Conservation (phyloP, 2,888 invertebrate genomes). For the Drosophila histrio region DNA sequence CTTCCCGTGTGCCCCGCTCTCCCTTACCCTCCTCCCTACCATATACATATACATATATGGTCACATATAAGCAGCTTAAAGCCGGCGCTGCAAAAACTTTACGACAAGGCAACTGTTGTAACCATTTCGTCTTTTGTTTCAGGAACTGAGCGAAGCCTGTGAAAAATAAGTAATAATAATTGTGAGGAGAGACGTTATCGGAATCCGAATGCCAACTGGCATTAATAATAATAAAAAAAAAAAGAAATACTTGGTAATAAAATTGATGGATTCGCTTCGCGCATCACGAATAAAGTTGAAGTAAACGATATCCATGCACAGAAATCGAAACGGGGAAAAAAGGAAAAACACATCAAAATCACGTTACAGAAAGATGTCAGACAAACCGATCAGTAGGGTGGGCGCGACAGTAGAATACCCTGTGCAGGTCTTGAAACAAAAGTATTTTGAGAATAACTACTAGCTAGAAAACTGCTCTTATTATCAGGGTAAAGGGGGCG, state of each 20-base stretch:
- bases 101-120: slow-evolving; percentile 63
- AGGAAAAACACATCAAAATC: slow-evolving; percentile 43
- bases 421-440: too few species aligned
- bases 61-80: slow-evolving; percentile 68
- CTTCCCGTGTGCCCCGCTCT: not conserved
- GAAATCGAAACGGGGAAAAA: slow-evolving; percentile 16
- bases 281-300: slow-evolving; percentile 42
- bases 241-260: slow-evolving; percentile 57
- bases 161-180: slow-evolving; percentile 46
- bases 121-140: slow-evolving; percentile 59
- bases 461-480: too few species aligned
- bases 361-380: slow-evolving; percentile 39
- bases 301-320: slow-evolving; percentile 20
- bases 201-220: slow-evolving; percentile 27
- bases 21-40: not conserved
- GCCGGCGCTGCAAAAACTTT: slow-evolving; percentile 64
- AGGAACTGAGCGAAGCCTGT: slow-evolving; percentile 38
- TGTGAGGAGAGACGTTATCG: slow-evolving; percentile 17
- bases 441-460: too few species aligned
- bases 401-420: too few species aligned
- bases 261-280: slow-evolving; percentile 80
- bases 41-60: slow-evolving; percentile 23
- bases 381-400: too few species aligned
- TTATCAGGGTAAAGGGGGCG: too few species aligned
- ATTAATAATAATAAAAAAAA: slow-evolving; percentile 27